phyloP scores from a whole-genome alignment of 2,888 invertebrate species.

The Mythimna vitellina region DNA sequence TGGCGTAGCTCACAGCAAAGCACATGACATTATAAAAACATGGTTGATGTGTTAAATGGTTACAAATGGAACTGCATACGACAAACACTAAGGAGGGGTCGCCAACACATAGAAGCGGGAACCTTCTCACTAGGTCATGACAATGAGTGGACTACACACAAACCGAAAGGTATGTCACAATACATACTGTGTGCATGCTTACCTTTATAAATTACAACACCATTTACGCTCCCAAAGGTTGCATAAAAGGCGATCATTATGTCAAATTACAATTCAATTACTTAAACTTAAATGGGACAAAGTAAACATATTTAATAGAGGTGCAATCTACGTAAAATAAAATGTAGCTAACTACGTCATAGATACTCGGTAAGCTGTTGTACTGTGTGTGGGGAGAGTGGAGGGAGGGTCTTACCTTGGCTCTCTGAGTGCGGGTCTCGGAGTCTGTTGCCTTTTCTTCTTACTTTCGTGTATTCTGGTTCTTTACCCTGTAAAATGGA shows the following conservation, averaged over 20 bases:
- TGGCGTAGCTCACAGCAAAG: conserved; percentile 57
- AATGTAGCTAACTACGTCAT: conserved; percentile 86
- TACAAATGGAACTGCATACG: conserved; percentile 50
- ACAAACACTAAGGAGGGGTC: conserved; percentile 53
- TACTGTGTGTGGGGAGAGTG: conserved; percentile 54
- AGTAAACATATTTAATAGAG: conserved; percentile 83
- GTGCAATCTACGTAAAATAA: conserved; percentile 88
- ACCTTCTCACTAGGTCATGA: conserved; percentile 61
- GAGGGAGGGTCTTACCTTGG: conserved; percentile 87
- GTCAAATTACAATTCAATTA: conserved; percentile 87
- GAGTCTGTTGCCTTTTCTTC: conserved; percentile 95
- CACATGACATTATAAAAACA: conserved; percentile 57
- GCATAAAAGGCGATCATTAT: conserved; percentile 90
- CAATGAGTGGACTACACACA: conserved; percentile 67
- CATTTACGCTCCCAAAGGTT: conserved; percentile 90
- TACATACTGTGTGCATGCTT: conserved; percentile 89
- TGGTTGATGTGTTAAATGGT: conserved; percentile 55
- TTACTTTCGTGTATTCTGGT: conserved; percentile 95
- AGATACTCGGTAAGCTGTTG: conserved; percentile 76
- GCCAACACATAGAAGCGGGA: conserved; percentile 62
- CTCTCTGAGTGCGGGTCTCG: conserved; percentile 96
- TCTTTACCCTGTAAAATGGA: conserved; percentile 92
- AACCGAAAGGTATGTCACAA: conserved; percentile 71
- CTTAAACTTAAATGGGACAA: conserved; percentile 86
- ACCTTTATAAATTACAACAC: conserved; percentile 90